Conservation (phyloP, 1,140 invertebrate genomes). For the Pseudomyrmex pallidus region DNA sequence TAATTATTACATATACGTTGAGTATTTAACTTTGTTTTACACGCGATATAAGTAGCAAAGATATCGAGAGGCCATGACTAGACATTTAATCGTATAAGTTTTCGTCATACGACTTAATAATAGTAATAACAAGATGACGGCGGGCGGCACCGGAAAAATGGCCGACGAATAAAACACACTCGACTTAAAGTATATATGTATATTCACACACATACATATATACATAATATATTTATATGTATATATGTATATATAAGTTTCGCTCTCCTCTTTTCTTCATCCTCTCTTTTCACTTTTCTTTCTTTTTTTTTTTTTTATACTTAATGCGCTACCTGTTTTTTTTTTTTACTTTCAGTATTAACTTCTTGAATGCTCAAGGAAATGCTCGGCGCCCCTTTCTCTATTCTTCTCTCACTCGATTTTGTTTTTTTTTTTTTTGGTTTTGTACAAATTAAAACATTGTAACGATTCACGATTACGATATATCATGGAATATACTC, state of each 20-base stretch:
- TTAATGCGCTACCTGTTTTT: slow-evolving; percentile 41
- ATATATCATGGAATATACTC: slow-evolving; percentile 73
- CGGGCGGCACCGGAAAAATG: slow-evolving; percentile 82
- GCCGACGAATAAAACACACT: slow-evolving; percentile 81
- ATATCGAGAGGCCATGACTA: slow-evolving; percentile 85
- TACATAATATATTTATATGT: slow-evolving; percentile 26
- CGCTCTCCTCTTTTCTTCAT: neutral
- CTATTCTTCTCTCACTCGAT: slow-evolving; percentile 7
- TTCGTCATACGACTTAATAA: slow-evolving; percentile 77
- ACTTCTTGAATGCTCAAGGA: slow-evolving; percentile 53
- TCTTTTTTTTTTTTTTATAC: slow-evolving; percentile 7
- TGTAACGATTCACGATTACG: slow-evolving; percentile 71
- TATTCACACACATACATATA: slow-evolving; percentile 20
- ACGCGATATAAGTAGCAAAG: slow-evolving; percentile 78
- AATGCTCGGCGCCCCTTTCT: slow-evolving; percentile 35
- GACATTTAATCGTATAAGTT: slow-evolving; percentile 83
- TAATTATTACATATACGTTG: slow-evolving; percentile 59
- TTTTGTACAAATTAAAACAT: slow-evolving; percentile 50
- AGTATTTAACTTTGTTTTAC: slow-evolving; percentile 69
- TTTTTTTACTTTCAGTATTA: slow-evolving; percentile 71
- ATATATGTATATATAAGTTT: slow-evolving; percentile 46
- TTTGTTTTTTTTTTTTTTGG: too few species aligned
- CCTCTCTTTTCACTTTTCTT: neutral
- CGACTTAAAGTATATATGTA: slow-evolving; percentile 68
- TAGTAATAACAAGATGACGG: slow-evolving; percentile 84